Conservation (phyloP, 1,140 invertebrate genomes). For the Gonioctena quinquepunctata region DNA sequence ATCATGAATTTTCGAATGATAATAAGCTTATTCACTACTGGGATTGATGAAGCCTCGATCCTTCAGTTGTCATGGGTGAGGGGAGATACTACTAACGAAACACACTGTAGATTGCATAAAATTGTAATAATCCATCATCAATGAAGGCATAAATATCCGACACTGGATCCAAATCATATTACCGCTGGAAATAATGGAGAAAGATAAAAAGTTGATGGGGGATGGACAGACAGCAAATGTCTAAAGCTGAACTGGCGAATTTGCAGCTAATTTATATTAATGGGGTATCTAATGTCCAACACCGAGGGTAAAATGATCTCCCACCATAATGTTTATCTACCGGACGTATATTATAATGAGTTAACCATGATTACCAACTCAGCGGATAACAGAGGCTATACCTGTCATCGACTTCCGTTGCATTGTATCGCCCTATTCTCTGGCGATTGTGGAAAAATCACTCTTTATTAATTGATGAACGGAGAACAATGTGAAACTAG, state of each 20-base stretch:
- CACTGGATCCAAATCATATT: not conserved
- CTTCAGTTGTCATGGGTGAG: too few species aligned
- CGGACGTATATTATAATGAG: slow-evolving; percentile 16
- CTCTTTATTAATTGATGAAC: not conserved
- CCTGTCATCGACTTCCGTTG: slow-evolving; percentile 10
- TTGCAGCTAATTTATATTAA: slow-evolving; percentile 20
- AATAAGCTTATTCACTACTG: too few species aligned
- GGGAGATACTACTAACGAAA: too few species aligned
- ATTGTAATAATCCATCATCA: not conserved
- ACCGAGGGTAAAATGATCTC: slow-evolving; percentile 1
- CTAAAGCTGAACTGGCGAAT: slow-evolving; percentile 5
- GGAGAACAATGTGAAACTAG: not conserved
- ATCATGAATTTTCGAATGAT: too few species aligned
- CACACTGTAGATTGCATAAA: too few species aligned
- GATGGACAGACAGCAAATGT: not conserved
- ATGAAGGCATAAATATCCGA: slow-evolving; percentile 5
- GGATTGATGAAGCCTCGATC: too few species aligned
- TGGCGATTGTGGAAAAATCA: not conserved
- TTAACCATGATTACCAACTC: slow-evolving; percentile 10
- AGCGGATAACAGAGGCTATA: slow-evolving; percentile 9
- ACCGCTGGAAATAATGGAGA: not conserved
- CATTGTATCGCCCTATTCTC: not conserved
- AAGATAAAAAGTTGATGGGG: slow-evolving; percentile 1
- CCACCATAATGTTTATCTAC: slow-evolving; percentile 7
- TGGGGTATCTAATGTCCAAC: slow-evolving; percentile 16